Conservation (phyloP, 2,888 invertebrate genomes). For the Protodeltote pygarga region DNA sequence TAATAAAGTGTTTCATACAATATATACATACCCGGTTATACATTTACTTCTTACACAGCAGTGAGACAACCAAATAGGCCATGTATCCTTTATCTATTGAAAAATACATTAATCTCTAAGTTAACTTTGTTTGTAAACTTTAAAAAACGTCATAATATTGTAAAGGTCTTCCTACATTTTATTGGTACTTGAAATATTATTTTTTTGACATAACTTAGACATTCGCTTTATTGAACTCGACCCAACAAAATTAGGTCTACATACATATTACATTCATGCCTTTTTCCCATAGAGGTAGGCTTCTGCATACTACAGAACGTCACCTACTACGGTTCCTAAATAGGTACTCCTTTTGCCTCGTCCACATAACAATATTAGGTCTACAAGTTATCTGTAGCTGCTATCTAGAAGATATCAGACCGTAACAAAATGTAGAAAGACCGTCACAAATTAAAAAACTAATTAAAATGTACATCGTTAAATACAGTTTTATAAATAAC, state of each 20-base stretch:
- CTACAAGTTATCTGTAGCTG: no score
- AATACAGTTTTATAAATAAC: conserved; percentile 4
- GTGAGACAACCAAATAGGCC: conserved; percentile 22
- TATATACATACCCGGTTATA: conserved; percentile 18
- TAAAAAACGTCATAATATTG: conserved; percentile 16
- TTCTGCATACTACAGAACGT: no score
- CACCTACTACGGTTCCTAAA: no score
- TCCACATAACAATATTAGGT: no score
- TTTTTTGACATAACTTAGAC: conserved; percentile 14
- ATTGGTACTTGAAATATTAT: conserved; percentile 11
- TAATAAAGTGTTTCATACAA: conserved; percentile 6
- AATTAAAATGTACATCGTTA: conserved; percentile 18
- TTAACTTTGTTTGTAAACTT: conserved; percentile 17
- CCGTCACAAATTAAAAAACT: conserved; percentile 28
- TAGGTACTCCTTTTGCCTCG: no score
- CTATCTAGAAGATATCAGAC: no score
- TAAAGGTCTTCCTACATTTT: conserved; percentile 22
- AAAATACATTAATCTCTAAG: conserved; percentile 11
- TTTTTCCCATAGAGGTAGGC: no score
- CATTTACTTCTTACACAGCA: not conserved
- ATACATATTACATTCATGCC: not conserved
- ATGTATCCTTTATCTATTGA: conserved; percentile 12
- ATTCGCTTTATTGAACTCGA: conserved; percentile 14
- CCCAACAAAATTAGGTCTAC: conserved; percentile 2
- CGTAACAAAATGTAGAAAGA: conserved; percentile 22